phyloP scores from a whole-genome alignment of 2,888 invertebrate species.

The Xylophagus ater region DNA sequence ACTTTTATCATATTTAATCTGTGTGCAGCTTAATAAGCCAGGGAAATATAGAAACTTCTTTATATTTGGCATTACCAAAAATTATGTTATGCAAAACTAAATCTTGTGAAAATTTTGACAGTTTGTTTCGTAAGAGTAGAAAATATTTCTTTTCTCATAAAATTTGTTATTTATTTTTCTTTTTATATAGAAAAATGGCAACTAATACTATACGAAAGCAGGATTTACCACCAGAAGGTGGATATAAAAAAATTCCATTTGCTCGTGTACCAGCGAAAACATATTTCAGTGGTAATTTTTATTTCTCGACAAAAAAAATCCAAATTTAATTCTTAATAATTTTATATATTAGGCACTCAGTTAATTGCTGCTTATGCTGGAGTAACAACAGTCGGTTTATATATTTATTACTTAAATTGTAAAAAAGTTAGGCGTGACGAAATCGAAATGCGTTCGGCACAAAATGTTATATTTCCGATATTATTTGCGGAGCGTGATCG shows the following conservation, averaged over 20 bases:
- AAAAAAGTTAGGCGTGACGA: conserved; percentile 45
- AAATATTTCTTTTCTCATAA: too few species aligned
- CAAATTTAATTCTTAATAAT: background rate
- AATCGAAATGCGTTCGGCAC: conserved; percentile 66
- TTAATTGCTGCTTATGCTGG: conserved; percentile 50
- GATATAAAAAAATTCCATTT: conserved; percentile 67
- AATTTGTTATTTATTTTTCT: too few species aligned
- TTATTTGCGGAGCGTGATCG: conserved; percentile 76
- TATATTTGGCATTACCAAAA: too few species aligned
- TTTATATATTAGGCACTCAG: conserved; percentile 43
- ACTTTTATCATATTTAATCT: too few species aligned
- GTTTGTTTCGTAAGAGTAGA: too few species aligned
- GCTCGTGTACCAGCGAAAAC: conserved; percentile 60
- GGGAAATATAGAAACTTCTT: too few species aligned
- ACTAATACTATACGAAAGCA: conserved; percentile 46
- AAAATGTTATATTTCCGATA: conserved; percentile 64
- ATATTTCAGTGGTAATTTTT: conserved; percentile 53
- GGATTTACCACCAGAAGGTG: conserved; percentile 89
- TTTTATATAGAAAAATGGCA: conserved; percentile 28
- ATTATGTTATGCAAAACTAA: too few species aligned
- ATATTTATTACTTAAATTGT: conserved; percentile 46
- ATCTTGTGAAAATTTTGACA: too few species aligned
- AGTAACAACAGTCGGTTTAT: conserved; percentile 46
- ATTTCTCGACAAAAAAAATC: background rate
- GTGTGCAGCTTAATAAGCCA: too few species aligned